Percentiles rank a stretch among this genome's conserved stretches.
Conservation (phyloP, 2,797 vertebrate species). For the Mastacembelus armatus region DNA sequence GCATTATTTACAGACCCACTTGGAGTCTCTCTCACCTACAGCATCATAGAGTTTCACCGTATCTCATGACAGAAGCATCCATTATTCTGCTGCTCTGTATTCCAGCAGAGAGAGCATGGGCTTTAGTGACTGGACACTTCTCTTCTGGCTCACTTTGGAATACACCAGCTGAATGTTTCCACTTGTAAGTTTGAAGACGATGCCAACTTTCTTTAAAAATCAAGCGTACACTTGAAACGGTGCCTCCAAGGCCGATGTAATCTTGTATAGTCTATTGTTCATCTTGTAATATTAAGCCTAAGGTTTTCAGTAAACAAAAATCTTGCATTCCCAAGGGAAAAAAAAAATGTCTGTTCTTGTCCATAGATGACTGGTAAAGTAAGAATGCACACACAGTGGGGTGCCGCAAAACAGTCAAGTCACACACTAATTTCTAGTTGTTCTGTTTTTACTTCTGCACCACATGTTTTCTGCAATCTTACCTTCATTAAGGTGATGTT, state of each 20-base stretch:
- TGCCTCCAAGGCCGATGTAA: conserved; percentile 32
- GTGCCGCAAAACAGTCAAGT: neutral
- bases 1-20: conserved; percentile 78
- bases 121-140: conserved; percentile 63
- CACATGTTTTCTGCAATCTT: conserved; percentile 5
- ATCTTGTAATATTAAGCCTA: conserved; percentile 44
- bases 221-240: conserved; percentile 11
- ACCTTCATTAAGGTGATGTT: neutral
- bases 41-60: conserved; percentile 78
- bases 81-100: conserved; percentile 73
- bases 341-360: conserved; percentile 24
- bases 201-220: conserved; percentile 57
- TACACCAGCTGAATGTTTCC: conserved; percentile 32
- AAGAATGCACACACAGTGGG: conserved; percentile 21
- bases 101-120: conserved; percentile 57
- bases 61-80: conserved; percentile 77
- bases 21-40: conserved; percentile 75
- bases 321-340: conserved; percentile 21
- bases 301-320: conserved; percentile 54
- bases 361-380: conserved; percentile 35
- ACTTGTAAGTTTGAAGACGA: conserved; percentile 40
- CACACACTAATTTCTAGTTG: neutral
- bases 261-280: conserved; percentile 48
- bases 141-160: conserved; percentile 44
- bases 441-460: neutral